phyloP scores from a whole-genome alignment of 2,888 invertebrate genomes.

The Proisotoma minuta region DNA sequence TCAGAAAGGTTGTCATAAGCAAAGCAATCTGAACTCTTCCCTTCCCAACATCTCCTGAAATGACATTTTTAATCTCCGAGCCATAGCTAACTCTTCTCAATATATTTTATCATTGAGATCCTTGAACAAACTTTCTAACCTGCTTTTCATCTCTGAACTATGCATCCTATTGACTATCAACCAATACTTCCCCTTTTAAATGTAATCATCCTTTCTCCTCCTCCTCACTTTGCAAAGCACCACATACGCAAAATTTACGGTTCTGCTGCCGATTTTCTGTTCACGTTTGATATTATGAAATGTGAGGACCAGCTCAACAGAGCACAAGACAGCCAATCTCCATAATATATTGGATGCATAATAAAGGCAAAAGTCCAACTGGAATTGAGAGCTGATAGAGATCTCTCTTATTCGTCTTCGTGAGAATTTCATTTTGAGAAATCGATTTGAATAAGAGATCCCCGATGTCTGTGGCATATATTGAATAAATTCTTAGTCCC shows the following conservation, averaged over 20 bases:
- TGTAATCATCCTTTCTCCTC: conserved; percentile 9
- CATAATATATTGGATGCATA: conserved; percentile 9
- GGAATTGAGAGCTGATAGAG: neutral
- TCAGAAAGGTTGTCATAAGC: neutral
- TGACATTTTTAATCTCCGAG: conserved; percentile 34
- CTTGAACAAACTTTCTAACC: conserved; percentile 16
- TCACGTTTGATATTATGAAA: neutral
- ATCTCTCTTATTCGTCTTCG: neutral
- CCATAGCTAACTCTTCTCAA: conserved; percentile 13
- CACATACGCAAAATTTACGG: conserved; percentile 8
- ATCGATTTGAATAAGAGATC: conserved; percentile 14
- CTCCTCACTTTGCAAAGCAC: neutral
- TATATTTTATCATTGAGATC: conserved; percentile 14
- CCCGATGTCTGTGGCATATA: neutral
- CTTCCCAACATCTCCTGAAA: conserved; percentile 16
- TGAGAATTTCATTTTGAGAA: conserved; percentile 13
- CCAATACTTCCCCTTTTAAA: conserved; percentile 1
- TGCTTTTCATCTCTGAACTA: conserved; percentile 14
- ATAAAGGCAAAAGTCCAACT: conserved; percentile 1
- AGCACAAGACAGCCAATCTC: neutral
- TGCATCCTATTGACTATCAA: neutral
- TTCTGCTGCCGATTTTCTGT: neutral
- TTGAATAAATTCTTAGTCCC: neutral
- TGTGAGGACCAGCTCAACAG: neutral
- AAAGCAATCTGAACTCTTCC: neutral